phyloP scores from a whole-genome alignment of 2,113 vertebrate genomes.

The Promerops cafer region DNA sequence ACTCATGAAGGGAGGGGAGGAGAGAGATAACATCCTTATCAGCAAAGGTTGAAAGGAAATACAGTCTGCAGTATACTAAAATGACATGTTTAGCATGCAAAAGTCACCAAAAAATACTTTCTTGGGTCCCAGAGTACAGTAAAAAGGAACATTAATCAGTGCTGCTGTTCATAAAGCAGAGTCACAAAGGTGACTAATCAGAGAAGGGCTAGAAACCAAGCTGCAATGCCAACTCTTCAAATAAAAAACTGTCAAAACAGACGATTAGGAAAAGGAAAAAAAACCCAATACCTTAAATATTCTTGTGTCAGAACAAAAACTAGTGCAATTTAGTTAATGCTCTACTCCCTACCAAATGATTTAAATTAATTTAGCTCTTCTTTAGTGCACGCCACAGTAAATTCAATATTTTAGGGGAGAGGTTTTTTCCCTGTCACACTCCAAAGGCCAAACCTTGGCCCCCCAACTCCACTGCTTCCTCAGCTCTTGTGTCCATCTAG shows the following conservation, averaged over 20 bases:
- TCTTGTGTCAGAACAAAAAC: neutral
- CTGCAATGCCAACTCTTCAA: neutral
- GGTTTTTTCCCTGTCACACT: neutral
- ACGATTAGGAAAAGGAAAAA: neutral
- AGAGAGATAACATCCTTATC: neutral
- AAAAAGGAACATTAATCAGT: neutral
- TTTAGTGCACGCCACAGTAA: neutral
- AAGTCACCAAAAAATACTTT: neutral
- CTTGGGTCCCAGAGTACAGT: neutral
- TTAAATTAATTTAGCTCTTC: neutral
- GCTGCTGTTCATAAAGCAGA: neutral
- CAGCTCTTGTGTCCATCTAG: neutral
- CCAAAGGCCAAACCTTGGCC: neutral
- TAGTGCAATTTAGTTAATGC: neutral
- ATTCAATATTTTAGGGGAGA: neutral
- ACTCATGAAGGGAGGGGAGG: neutral
- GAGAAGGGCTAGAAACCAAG: neutral
- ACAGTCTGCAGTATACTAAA: neutral
- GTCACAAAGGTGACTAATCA: neutral
- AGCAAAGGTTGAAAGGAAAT: neutral
- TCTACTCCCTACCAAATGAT: neutral
- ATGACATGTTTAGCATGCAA: neutral
- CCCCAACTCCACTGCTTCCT: neutral
- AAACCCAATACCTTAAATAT: fast-evolving
- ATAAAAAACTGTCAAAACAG: neutral